Conservation (phyloP, 35 echinoderm and acorn worm species). For the Stichopus chloronotus region DNA sequence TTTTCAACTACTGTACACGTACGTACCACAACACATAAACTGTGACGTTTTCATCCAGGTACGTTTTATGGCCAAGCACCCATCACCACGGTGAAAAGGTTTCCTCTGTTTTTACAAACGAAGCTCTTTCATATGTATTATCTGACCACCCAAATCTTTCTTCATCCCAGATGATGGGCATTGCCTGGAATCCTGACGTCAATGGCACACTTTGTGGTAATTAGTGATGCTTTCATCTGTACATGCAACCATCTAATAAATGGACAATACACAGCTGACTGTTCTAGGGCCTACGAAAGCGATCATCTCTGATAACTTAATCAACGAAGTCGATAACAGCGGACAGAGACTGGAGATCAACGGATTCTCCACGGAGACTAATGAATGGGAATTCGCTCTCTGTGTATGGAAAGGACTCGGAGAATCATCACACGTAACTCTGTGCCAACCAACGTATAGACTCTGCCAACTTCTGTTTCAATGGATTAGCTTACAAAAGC, state of each 20-base stretch:
- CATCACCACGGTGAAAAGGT: background rate
- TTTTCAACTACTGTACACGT: no score
- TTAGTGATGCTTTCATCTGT: background rate
- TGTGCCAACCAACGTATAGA: background rate
- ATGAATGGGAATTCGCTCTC: background rate
- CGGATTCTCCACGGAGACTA: background rate
- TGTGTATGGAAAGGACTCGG: background rate
- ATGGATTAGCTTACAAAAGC: background rate
- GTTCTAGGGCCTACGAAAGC: background rate
- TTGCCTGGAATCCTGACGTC: background rate
- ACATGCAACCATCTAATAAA: background rate
- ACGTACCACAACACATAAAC: no score
- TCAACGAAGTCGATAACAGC: background rate
- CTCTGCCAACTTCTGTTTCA: background rate
- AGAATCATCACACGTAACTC: background rate
- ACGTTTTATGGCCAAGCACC: no score
- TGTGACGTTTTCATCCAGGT: background rate
- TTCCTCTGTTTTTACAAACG: background rate
- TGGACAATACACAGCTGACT: background rate
- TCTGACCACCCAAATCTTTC: background rate
- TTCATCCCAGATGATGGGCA: background rate
- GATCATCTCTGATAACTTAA: background rate
- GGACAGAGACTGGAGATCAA: background rate
- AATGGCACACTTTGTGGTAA: background rate
- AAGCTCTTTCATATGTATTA: background rate